Conservation (phyloP, 2,113 vertebrate species). For the Chaetodon trifascialis region DNA sequence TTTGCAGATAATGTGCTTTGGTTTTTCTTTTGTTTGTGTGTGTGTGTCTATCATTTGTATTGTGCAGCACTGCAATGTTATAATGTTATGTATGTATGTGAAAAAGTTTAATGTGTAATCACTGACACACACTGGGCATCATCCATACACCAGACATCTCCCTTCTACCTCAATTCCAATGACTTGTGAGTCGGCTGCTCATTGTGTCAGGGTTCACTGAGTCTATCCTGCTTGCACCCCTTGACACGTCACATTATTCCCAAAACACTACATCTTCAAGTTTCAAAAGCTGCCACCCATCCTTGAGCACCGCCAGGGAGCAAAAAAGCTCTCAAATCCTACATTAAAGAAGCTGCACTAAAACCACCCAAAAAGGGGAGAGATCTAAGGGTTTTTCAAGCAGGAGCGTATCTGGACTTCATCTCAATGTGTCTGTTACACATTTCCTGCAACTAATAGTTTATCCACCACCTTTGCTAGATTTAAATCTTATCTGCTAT, state of each 20-base stretch:
- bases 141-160: neutral
- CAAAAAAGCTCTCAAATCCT: slow-evolving; percentile 61
- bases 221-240: slow-evolving; percentile 35
- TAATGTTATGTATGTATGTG: neutral
- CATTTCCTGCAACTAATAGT: slow-evolving; percentile 64
- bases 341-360: slow-evolving; percentile 59
- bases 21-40: neutral
- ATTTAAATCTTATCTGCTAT: slow-evolving; percentile 70
- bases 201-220: slow-evolving; percentile 2
- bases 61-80: neutral
- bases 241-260: slow-evolving; percentile 35
- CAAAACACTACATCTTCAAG: slow-evolving; percentile 20
- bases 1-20: neutral
- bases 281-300: slow-evolving; percentile 49
- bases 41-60: neutral
- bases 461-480: slow-evolving; percentile 51
- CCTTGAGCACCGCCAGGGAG: slow-evolving; percentile 45
- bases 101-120: neutral
- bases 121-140: neutral
- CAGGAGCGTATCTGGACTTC: slow-evolving; percentile 55
- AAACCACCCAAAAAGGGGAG: slow-evolving; percentile 47
- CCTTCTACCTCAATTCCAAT: neutral
- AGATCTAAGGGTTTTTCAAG: slow-evolving; percentile 58
- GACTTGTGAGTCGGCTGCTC: neutral
- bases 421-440: slow-evolving; percentile 61